phyloP scores from a whole-genome alignment of 2,888 invertebrate species.

The Trachelus iudaicus region DNA sequence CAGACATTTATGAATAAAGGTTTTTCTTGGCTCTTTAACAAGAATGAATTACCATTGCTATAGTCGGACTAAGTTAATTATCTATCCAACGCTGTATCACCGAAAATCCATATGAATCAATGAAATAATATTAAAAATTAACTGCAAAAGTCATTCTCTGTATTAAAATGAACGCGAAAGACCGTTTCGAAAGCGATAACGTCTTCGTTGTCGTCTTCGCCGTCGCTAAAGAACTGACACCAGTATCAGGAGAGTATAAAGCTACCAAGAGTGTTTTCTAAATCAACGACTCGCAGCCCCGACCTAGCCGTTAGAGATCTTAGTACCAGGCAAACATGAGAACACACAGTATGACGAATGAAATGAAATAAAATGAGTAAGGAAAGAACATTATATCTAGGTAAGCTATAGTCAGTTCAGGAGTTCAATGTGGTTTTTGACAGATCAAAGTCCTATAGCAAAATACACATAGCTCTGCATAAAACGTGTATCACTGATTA shows the following conservation, averaged over 20 bases:
- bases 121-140: neutral
- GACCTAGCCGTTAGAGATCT: slow-evolving; percentile 20
- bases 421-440: too few species aligned
- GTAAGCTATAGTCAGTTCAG: neutral
- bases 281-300: slow-evolving; percentile 13
- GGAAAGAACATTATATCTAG: neutral
- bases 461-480: too few species aligned
- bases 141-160: neutral
- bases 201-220: slow-evolving; percentile 3
- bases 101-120: neutral
- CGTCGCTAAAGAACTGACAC: slow-evolving; percentile 17
- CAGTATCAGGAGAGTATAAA: slow-evolving; percentile 12
- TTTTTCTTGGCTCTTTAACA: neutral
- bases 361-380: neutral
- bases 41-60: neutral
- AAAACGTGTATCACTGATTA: too few species aligned
- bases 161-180: neutral
- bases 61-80: neutral
- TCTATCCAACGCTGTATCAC: neutral
- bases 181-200: neutral
- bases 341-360: neutral
- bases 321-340: slow-evolving; percentile 8
- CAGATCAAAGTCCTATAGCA: too few species aligned
- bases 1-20: neutral
- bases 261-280: neutral